Conservation (phyloP, 2,113 vertebrate genomes). For the Elgaria multicarinata region DNA sequence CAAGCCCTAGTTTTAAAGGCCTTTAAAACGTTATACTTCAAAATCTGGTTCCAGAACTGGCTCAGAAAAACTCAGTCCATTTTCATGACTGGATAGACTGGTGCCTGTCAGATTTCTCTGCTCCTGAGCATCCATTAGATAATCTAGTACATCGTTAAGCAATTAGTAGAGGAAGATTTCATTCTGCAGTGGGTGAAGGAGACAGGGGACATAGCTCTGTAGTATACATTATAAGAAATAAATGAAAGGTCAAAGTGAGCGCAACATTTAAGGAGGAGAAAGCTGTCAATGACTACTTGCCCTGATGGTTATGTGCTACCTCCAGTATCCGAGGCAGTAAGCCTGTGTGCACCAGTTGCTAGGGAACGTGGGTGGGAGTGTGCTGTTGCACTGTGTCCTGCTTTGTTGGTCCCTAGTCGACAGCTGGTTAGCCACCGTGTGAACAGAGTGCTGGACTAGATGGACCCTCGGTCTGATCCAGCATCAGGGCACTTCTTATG, state of each 20-base stretch:
- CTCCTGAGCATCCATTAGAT: no score
- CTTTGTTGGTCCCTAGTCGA: no score
- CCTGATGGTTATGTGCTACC: no score
- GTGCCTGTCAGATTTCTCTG: not conserved
- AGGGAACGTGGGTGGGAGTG: no score
- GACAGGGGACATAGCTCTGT: accelerated
- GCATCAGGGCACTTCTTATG: no score
- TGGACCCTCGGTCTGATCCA: no score
- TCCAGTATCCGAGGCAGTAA: no score
- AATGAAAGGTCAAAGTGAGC: not conserved
- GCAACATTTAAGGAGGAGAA: not conserved
- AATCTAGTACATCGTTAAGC: not conserved
- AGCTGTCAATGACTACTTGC: no score
- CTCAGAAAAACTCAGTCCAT: not conserved
- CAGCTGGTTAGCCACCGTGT: no score
- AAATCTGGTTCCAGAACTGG: not conserved
- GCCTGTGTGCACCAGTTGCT: no score
- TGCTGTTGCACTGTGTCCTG: no score
- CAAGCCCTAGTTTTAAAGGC: not conserved
- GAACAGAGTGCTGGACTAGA: no score
- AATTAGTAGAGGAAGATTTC: not conserved
- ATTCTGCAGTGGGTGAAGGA: conserved; percentile 19
- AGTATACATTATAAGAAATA: not conserved
- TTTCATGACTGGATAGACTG: not conserved
- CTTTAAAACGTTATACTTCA: not conserved